Base-by-base conservation (phyloP, 2,888 invertebrate species). In the Unio delphinus region DNA sequence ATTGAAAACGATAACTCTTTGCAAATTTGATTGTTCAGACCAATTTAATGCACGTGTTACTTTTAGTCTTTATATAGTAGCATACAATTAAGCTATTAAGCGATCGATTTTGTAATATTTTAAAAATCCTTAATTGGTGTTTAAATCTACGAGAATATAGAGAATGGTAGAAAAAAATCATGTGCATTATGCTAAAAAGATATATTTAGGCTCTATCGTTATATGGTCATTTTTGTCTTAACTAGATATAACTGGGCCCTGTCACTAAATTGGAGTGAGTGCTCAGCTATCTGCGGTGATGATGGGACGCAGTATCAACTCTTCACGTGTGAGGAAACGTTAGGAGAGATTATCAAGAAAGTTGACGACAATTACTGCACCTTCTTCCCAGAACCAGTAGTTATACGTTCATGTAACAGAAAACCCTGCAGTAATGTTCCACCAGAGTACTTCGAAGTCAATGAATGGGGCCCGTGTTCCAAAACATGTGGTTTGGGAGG, bases 211-310 rank as follows among this genome's bases (percentile, higher is more conserved):
- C 64, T 55, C 30, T 34, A 34, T 0, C 8, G 6, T 64, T 55
- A 20, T 18, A 17, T 20, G n/a, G 59, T 20, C 34, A 34, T 23
- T 30, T 59, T 61, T 56, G 55, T 54, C 45, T 4, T 54, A 72
- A 70, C 17, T 70, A 83, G 81, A n/a, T 83, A 78, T 75, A 72
- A 75, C 56, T 86, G 81, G 81, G 75, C 78, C 28, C 76, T 82
- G 77, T 65, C 73, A 34, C 76, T 79, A 20, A 76, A 81, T 61
- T 84, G 78, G 76, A 76, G 76, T 26, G 72, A 74, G 56, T 85
- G 85, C 69, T 79, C 80, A n/a, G 68, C 75, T 2, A 73, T 76
- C 4, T 82, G 85, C 70, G 85, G 81, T 3, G 71, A 75, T 17
- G 66, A 72, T 34, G 83, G 82, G 11, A 59, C 76, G 7, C 76